phyloP scores from a whole-genome alignment of 2,888 invertebrate genomes.

The Perdita meconis region DNA sequence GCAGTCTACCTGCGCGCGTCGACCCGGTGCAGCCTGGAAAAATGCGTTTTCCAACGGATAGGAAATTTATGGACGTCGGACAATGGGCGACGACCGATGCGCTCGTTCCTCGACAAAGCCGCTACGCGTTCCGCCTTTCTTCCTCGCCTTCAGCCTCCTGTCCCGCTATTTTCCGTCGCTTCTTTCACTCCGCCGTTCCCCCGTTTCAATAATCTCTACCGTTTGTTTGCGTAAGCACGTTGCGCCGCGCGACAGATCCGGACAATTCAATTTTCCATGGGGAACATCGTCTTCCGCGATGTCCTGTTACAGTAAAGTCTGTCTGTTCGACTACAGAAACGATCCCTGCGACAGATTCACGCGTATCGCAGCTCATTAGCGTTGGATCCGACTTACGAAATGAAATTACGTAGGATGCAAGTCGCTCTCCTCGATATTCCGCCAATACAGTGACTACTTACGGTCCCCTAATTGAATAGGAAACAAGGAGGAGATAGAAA shows the following conservation, averaged over 20 bases:
- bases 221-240: constrained; percentile 63
- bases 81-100: constrained; percentile 75
- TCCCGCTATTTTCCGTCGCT: constrained; percentile 12
- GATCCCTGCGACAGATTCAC: too few species aligned
- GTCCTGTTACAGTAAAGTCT: too few species aligned
- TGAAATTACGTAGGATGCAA: too few species aligned
- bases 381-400: too few species aligned
- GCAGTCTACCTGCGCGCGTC: constrained; percentile 62
- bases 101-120: constrained; percentile 64
- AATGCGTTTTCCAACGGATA: constrained; percentile 80
- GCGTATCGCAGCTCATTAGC: too few species aligned
- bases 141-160: constrained; percentile 35
- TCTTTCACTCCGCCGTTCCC: constrained; percentile 42
- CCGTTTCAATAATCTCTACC: constrained; percentile 68
- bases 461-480: background rate
- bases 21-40: constrained; percentile 75
- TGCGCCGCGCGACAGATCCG: constrained; percentile 53
- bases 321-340: too few species aligned
- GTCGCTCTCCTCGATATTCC: too few species aligned
- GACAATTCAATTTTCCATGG: constrained; percentile 67
- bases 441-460: too few species aligned
- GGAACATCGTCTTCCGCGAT: constrained; percentile 27
- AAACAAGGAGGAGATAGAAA: background rate
- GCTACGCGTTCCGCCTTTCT: constrained; percentile 27
- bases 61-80: constrained; percentile 79